Evolutionary conservation across 2,888 invertebrate species (phyloP), one percentile per base, ranked within the genome.

Genomic region (Trilocha varians): DNA sequence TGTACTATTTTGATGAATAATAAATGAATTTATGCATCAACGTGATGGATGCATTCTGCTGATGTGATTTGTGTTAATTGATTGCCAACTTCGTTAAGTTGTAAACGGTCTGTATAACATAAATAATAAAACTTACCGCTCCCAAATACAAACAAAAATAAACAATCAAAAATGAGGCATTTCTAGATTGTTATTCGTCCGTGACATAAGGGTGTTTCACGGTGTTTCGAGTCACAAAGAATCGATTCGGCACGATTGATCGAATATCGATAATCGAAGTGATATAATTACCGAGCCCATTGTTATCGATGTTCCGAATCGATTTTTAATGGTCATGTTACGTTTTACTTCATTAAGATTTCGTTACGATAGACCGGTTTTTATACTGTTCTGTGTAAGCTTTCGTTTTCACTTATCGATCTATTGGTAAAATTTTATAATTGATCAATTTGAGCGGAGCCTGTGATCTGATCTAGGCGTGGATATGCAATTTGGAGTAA

Each of bases 241-340:
- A 59, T 58, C 42, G 43, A 57, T 59, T 59, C 34, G 46, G 49
- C 40, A 37, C 48, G 44, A 40, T 49, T 41, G 40, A 48, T 48
- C 46, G 50, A 50, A 50, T 51, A 44, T 41, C 46, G 45, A 55
- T 53, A 52, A 47, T 40, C 45, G 43, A 50, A 34, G 17, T 54
- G 39, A 33, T 54, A 48, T 53, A 56, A 58, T 53, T 57, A 40
- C 41, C 43, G 42, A 17, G 34, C 17, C 45, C 43, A 51, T 57
- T 59, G 56, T 63, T 62, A 52, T 53, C 51, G 51, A 53, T 62
- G 44, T 49, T 42, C 38, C 37, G 36, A 39, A 33, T 43, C 42
- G 33, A 45, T 49, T 46, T 36, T 38, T 18, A 37, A 13, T 14
- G 5, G 32, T 33, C 13, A 8, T 13, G 13, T 16, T 17, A 15